These are phyloP conservation scores for Pterophyllum scalare DNA, from an alignment of 2,113 vertebrate genomes.

Conservation along the genomic window DNA sequence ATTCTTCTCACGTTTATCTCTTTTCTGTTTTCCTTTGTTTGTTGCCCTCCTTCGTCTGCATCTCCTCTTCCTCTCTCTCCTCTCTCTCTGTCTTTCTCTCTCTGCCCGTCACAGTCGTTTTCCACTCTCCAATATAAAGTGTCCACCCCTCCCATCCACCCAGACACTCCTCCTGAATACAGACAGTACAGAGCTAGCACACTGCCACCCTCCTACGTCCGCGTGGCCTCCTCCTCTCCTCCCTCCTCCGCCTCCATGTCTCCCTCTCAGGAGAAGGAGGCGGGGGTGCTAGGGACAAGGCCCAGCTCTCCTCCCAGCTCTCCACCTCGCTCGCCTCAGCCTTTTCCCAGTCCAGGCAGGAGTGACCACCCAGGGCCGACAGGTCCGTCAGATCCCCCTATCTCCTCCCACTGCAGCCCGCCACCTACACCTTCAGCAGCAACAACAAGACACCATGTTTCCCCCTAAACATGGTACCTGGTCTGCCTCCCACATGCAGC, in stretches of 20 bases:
- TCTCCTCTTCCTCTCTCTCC: slow-evolving; percentile 55
- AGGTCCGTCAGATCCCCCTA: slow-evolving; percentile 84
- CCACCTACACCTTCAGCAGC: slow-evolving; percentile 75
- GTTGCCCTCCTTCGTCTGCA: slow-evolving; percentile 77
- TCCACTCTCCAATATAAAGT: slow-evolving; percentile 87
- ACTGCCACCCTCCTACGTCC: slow-evolving; percentile 82
- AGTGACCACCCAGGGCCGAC: slow-evolving; percentile 71
- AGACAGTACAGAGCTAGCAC: slow-evolving; percentile 81
- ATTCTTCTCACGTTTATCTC: slow-evolving; percentile 81
- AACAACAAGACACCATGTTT: slow-evolving; percentile 68
- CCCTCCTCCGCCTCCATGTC: slow-evolving; percentile 71
- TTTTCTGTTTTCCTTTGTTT: slow-evolving; percentile 81
- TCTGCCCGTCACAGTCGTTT: slow-evolving; percentile 80
- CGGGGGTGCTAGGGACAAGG: slow-evolving; percentile 76
- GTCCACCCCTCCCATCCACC: slow-evolving; percentile 81
- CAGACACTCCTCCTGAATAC: slow-evolving; percentile 84
- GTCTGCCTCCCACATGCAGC: slow-evolving; percentile 80
- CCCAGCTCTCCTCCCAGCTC: slow-evolving; percentile 85
- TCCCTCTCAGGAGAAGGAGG: slow-evolving; percentile 77
- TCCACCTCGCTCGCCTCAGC: slow-evolving; percentile 81
- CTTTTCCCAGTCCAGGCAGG: slow-evolving; percentile 84
- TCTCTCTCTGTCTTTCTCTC: slow-evolving; percentile 61
- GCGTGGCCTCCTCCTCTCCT: slow-evolving; percentile 76
- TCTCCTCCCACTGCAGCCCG: slow-evolving; percentile 81
- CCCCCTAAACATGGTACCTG: slow-evolving; percentile 82